phyloP scores from a whole-genome alignment of 23 tunicate genomes.

The Aplidium turbinatum region DNA sequence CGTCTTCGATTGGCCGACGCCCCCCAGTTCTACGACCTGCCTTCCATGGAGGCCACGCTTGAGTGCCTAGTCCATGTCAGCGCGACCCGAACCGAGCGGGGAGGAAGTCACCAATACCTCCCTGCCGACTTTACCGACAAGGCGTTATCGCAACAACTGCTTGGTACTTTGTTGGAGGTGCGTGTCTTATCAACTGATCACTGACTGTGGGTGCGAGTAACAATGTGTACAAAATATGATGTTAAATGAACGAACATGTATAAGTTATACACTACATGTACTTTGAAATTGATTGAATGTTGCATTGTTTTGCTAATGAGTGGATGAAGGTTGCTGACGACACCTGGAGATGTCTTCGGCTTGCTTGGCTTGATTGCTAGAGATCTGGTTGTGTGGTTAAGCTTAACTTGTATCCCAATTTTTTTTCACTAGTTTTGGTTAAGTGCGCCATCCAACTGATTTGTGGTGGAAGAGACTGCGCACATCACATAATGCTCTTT shows the following conservation, averaged over 20 bases:
- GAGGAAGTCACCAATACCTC: background rate
- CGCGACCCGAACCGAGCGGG: conserved; percentile 34
- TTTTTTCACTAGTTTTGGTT: no score
- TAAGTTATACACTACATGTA: background rate
- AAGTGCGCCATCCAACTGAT: no score
- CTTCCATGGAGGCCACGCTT: conserved; percentile 89
- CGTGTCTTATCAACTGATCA: background rate
- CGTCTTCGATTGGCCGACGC: conserved; percentile 81
- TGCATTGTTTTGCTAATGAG: background rate
- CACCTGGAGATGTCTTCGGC: no score
- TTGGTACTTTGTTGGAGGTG: conserved; percentile 78
- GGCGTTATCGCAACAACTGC: conserved; percentile 55
- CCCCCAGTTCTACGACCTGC: conserved; percentile 86
- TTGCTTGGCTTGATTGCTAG: no score
- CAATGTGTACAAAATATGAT: background rate
- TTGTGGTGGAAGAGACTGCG: no score
- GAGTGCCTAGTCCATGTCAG: conserved; percentile 79
- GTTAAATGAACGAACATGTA: background rate
- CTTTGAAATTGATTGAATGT: background rate
- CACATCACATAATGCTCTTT: no score
- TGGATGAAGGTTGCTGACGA: background rate
- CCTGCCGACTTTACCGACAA: conserved; percentile 20
- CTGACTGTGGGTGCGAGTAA: background rate
- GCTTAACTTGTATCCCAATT: no score
- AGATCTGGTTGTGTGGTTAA: no score